Evolutionary conservation across 2,797 vertebrate genomes (phyloP).

Genomic region (Tragopan temminckii): DNA sequence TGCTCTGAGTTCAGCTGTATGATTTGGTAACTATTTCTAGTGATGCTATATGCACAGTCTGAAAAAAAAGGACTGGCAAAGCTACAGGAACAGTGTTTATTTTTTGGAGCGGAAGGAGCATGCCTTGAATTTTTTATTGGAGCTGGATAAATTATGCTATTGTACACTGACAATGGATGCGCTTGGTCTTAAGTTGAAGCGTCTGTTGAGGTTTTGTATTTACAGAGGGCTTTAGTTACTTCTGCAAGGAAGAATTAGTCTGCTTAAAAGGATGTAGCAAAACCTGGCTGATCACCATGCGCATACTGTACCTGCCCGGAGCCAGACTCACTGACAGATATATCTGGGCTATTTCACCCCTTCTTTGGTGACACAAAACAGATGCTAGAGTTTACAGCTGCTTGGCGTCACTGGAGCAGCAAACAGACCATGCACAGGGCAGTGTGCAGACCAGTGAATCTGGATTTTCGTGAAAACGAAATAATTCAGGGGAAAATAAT

Average conservation of each 20-base stretch:
- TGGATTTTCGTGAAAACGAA: not conserved
- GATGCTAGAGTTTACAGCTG: not conserved
- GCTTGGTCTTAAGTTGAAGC: not conserved
- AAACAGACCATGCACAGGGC: not conserved
- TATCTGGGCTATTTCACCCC: not conserved
- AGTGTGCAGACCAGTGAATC: not conserved
- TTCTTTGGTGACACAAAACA: not conserved
- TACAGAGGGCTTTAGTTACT: not conserved
- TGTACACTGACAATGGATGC: not conserved
- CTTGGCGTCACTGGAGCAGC: not conserved
- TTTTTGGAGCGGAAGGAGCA: not conserved
- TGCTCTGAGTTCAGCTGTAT: not conserved
- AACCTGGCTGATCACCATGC: not conserved
- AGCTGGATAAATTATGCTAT: not conserved
- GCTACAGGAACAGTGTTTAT: not conserved
- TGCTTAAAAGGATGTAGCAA: not conserved
- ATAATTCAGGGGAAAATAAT: conserved; percentile 1
- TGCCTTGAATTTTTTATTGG: not conserved
- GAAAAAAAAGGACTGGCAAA: conserved; percentile 37
- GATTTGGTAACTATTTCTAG: conserved; percentile 34
- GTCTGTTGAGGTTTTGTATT: not conserved
- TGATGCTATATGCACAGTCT: conserved; percentile 15
- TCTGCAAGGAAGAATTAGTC: not conserved
- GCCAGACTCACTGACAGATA: not conserved
- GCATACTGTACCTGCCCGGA: not conserved